Evolutionary conservation across 2,888 invertebrate genomes (phyloP).

Genomic region (Coelinius sp.): DNA sequence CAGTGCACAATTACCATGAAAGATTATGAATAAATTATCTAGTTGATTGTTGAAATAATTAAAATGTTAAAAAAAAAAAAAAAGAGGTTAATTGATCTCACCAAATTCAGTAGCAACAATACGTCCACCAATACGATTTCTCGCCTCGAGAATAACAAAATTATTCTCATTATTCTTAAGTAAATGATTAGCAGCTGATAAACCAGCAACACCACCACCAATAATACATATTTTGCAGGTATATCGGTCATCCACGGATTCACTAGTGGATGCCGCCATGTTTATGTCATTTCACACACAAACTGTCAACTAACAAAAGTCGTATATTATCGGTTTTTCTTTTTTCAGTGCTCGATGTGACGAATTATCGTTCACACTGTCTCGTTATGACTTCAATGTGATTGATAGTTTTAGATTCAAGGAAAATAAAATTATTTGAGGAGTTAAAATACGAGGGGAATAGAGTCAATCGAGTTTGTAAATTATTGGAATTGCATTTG

Average conservation of each 20-base stretch:
- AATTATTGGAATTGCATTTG: too few relatives aligned
- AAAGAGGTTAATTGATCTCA: constrained; percentile 54
- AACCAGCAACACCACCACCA: constrained; percentile 89
- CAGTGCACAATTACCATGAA: background rate
- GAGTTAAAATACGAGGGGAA: background rate
- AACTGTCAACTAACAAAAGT: constrained; percentile 40
- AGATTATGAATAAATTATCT: background rate
- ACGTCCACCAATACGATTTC: constrained; percentile 86
- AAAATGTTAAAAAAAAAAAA: background rate
- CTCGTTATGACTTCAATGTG: background rate
- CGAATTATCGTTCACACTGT: background rate
- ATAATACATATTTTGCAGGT: constrained; percentile 83
- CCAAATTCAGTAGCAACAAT: constrained; percentile 84
- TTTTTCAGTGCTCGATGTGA: background rate
- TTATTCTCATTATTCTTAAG: constrained; percentile 84
- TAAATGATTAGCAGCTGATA: constrained; percentile 87
- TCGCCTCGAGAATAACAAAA: constrained; percentile 86
- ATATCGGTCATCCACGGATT: constrained; percentile 63
- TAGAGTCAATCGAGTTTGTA: background rate
- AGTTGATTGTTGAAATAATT: background rate
- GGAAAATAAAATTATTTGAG: background rate
- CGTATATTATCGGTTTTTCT: background rate
- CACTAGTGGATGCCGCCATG: constrained; percentile 68
- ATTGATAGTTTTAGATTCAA: background rate
- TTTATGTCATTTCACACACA: constrained; percentile 44